A percentile compares a stretch with the other conserved stretches of the same genome.
Conservation (phyloP, 2,888 invertebrate species). For the Idaea aversata region DNA sequence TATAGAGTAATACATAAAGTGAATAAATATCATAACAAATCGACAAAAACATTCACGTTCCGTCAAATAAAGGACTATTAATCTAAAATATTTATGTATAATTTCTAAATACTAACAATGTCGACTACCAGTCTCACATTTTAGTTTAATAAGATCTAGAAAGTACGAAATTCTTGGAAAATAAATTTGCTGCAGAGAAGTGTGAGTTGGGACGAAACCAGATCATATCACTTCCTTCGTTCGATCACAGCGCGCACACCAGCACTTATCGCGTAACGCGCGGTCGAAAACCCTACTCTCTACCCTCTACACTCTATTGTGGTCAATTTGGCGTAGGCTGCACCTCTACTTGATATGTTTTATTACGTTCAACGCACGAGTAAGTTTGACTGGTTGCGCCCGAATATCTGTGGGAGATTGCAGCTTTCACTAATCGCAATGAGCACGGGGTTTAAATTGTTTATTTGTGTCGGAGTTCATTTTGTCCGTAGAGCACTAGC, state of each 20-base stretch:
- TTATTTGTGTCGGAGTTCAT: slow-evolving; percentile 41
- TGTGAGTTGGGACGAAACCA: slow-evolving; percentile 70
- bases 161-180: slow-evolving; percentile 71
- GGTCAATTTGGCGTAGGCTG: slow-evolving; percentile 66
- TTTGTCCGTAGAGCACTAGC: slow-evolving; percentile 58
- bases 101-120: slow-evolving; percentile 77
- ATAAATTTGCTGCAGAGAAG: slow-evolving; percentile 68
- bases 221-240: slow-evolving; percentile 56
- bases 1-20: slow-evolving; percentile 54
- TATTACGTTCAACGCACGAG: slow-evolving; percentile 67
- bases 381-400: slow-evolving; percentile 71
- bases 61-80: slow-evolving; percentile 68
- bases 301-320: slow-evolving; percentile 73
- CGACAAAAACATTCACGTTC: slow-evolving; percentile 62
- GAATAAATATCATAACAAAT: slow-evolving; percentile 67
- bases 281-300: slow-evolving; percentile 66
- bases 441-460: slow-evolving; percentile 53
- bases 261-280: slow-evolving; percentile 46
- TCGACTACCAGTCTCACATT: slow-evolving; percentile 81
- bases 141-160: slow-evolving; percentile 78
- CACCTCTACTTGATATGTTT: slow-evolving; percentile 79
- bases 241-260: slow-evolving; percentile 34
- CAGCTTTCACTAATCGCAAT: slow-evolving; percentile 65
- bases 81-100: slow-evolving; percentile 74
- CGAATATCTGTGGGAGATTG: slow-evolving; percentile 60